Percentiles rank a stretch among this genome's conserved stretches.
Evolutionary conservation across 2,888 invertebrate species (phyloP).

Genomic region (Tromatobia lineatoria): DNA sequence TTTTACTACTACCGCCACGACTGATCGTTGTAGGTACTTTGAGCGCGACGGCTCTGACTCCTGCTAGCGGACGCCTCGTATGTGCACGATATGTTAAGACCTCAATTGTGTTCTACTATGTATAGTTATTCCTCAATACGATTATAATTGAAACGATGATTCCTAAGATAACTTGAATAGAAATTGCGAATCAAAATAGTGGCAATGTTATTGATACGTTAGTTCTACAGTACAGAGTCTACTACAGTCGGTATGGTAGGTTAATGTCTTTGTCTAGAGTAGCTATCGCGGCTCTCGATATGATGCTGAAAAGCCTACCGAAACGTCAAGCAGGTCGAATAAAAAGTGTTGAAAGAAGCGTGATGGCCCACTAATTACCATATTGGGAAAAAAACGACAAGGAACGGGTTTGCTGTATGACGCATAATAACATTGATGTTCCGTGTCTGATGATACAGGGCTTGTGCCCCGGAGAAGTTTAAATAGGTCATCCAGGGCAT

Average conservation of each 20-base stretch:
- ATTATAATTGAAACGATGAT: not conserved
- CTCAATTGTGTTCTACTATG: not conserved
- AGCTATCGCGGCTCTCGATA: too few species aligned
- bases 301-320: too few species aligned
- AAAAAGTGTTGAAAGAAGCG: not conserved
- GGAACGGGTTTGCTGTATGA: not conserved
- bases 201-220: too few species aligned
- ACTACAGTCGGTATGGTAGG: too few species aligned
- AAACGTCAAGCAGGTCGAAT: too few species aligned
- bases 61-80: constrained; percentile 12
- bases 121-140: not conserved
- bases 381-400: not conserved
- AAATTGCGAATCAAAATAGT: too few species aligned
- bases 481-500: constrained; percentile 59
- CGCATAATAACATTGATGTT: constrained; percentile 24
- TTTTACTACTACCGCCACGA: constrained; percentile 34
- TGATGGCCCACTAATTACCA: not conserved
- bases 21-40: constrained; percentile 51
- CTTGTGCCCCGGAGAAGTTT: constrained; percentile 47
- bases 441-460: not conserved
- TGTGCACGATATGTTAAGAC: constrained; percentile 37
- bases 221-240: too few species aligned
- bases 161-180: too few species aligned
- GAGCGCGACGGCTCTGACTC: constrained; percentile 58
- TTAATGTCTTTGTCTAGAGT: too few species aligned